Conservation (phyloP, 2,888 invertebrate genomes). For the Ischnura elegans region DNA sequence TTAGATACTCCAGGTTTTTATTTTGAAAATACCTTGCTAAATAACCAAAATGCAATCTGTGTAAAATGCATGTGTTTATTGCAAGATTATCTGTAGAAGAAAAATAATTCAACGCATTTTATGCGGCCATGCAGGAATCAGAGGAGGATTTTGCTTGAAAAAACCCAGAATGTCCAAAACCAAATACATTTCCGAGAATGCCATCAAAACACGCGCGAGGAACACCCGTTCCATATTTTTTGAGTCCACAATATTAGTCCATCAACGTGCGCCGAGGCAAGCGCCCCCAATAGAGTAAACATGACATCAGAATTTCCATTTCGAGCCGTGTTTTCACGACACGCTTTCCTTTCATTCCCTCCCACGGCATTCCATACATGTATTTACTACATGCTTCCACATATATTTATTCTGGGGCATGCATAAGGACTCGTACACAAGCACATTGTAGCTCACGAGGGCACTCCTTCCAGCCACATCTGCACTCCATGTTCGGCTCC, state of each 20-base stretch:
- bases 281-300: slow-evolving; percentile 48
- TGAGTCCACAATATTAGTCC: slow-evolving; percentile 42
- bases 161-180: not conserved
- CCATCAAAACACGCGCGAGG: not conserved
- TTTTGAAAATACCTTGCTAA: too few species aligned
- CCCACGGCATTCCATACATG: not conserved
- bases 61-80: too few species aligned
- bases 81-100: too few species aligned
- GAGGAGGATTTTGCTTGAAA: not conserved
- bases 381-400: not conserved
- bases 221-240: slow-evolving; percentile 6
- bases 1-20: too few species aligned
- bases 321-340: slow-evolving; percentile 61
- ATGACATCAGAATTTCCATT: slow-evolving; percentile 67
- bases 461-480: slow-evolving; percentile 27
- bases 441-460: not conserved
- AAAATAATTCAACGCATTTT: too few species aligned
- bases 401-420: not conserved
- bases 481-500: slow-evolving; percentile 50
- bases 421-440: not conserved
- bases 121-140: not conserved
- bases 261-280: slow-evolving; percentile 19
- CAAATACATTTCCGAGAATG: not conserved
- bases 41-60: too few species aligned
- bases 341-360: slow-evolving; percentile 56